Conservation (phyloP, 2,797 vertebrate species). For the Lagodon rhomboides region DNA sequence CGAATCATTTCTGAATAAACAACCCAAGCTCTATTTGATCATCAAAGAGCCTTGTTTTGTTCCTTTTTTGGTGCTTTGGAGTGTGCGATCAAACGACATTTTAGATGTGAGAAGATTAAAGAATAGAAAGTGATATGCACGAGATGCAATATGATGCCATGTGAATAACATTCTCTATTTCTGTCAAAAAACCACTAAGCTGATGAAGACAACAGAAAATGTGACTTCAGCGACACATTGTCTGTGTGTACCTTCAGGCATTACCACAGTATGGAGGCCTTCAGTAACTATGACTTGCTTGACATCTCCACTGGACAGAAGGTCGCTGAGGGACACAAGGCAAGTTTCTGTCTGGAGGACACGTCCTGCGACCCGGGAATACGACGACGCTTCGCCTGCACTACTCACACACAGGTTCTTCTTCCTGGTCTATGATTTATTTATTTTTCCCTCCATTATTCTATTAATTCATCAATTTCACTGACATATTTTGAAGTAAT, state of each 20-base stretch:
- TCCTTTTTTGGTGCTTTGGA: background rate
- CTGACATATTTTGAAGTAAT: background rate
- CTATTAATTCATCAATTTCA: background rate
- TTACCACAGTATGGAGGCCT: constrained; percentile 91
- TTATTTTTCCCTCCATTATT: background rate
- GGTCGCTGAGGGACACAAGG: constrained; percentile 90
- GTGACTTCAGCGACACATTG: background rate
- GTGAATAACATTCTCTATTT: too few relatives aligned
- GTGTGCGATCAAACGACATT: background rate
- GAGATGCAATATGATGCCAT: too few relatives aligned
- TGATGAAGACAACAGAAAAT: too few relatives aligned
- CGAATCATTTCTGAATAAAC: background rate
- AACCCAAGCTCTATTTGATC: background rate
- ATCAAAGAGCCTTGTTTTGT: background rate
- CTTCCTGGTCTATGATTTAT: background rate
- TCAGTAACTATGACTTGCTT: constrained; percentile 88
- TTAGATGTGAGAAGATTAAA: background rate
- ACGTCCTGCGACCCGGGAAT: constrained; percentile 86
- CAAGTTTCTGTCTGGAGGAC: constrained; percentile 91
- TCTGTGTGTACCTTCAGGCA: constrained; percentile 74
- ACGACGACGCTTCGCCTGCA: constrained; percentile 87
- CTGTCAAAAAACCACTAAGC: too few relatives aligned
- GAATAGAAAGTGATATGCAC: background rate
- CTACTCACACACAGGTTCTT: constrained; percentile 84
- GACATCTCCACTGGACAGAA: constrained; percentile 79